A percentile compares a stretch with the other conserved stretches of the same genome.
Conservation (phyloP, 2,797 vertebrate genomes). For the Sphenodon punctatus region DNA sequence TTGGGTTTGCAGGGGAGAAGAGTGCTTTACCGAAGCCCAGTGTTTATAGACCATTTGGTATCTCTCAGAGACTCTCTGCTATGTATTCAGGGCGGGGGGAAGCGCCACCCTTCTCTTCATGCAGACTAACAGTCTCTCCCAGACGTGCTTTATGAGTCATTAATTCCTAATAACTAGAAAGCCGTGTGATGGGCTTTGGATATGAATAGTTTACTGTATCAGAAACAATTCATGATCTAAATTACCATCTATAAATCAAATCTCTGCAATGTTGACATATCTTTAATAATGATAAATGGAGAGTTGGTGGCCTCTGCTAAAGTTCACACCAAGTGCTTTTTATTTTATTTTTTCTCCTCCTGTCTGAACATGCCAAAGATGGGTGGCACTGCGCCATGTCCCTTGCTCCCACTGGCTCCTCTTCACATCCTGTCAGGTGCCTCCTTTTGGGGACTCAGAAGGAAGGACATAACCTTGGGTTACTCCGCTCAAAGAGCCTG, state of each 20-base stretch:
- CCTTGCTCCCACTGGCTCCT: neutral
- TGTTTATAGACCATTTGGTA: rapidly evolving
- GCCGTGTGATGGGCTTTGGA: conserved; percentile 23
- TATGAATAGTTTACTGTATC: conserved; percentile 57
- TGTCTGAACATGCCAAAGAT: neutral
- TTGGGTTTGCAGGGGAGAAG: rapidly evolving
- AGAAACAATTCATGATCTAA: conserved; percentile 48
- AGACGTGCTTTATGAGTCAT: conserved; percentile 41
- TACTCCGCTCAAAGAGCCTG: too few species aligned
- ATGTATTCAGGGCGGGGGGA: neutral
- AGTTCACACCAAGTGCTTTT: conserved; percentile 39
- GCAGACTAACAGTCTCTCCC: conserved; percentile 4
- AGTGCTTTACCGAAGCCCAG: neutral
- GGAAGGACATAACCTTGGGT: too few species aligned
- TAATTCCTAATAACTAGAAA: conserved; percentile 62
- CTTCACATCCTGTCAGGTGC: rapidly evolving
- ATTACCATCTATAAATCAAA: conserved; percentile 59
- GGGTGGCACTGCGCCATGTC: neutral
- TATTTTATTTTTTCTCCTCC: too few species aligned
- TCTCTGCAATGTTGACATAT: conserved; percentile 27
- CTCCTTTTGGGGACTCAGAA: too few species aligned
- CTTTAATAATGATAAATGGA: conserved; percentile 66
- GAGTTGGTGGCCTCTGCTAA: conserved; percentile 53
- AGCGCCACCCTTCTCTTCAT: neutral
- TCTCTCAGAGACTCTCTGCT: rapidly evolving